Evolutionary conservation across 2,113 vertebrate genomes (phyloP).

Genomic region (Gobiocypris rarus): DNA sequence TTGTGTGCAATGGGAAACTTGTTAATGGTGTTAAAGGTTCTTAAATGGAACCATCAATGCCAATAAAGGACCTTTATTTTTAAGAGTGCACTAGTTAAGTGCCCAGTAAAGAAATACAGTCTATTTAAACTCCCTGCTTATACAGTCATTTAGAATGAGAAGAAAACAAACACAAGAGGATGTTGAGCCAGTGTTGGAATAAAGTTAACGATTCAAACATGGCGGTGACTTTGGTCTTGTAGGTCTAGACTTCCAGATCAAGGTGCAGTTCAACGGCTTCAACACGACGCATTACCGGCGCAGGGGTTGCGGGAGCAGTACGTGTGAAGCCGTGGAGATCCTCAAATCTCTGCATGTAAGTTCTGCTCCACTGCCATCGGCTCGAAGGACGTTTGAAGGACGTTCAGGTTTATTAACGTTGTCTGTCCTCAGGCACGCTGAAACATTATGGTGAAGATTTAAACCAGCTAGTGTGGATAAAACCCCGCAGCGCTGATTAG

Average conservation of each 20-base stretch:
- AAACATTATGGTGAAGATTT: neutral
- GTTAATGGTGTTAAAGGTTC: too few relatives aligned
- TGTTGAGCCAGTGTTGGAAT: neutral
- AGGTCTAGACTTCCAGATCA: slow-evolving; percentile 70
- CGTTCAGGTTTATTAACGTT: neutral
- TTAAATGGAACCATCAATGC: too few relatives aligned
- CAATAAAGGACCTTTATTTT: too few relatives aligned
- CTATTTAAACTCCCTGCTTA: neutral
- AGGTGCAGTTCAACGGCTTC: slow-evolving; percentile 74
- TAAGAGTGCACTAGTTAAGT: neutral
- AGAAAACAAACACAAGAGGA: neutral
- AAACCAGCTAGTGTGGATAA: neutral
- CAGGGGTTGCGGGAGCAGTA: slow-evolving; percentile 86
- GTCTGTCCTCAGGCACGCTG: neutral
- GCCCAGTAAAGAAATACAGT: neutral
- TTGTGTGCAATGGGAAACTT: too few relatives aligned
- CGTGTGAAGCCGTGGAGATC: slow-evolving; percentile 90
- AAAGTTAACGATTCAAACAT: neutral
- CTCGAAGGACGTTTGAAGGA: neutral
- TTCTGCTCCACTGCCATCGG: neutral
- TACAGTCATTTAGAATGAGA: neutral
- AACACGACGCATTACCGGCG: slow-evolving; percentile 77
- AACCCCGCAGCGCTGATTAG: neutral
- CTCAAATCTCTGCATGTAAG: slow-evolving; percentile 86
- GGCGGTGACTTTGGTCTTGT: neutral